Percentiles rank a stretch among this genome's conserved stretches.
Conservation (phyloP, 30 jellyfish, hydroid and myxozoan genomes). For the Nemopilema nomurai region DNA sequence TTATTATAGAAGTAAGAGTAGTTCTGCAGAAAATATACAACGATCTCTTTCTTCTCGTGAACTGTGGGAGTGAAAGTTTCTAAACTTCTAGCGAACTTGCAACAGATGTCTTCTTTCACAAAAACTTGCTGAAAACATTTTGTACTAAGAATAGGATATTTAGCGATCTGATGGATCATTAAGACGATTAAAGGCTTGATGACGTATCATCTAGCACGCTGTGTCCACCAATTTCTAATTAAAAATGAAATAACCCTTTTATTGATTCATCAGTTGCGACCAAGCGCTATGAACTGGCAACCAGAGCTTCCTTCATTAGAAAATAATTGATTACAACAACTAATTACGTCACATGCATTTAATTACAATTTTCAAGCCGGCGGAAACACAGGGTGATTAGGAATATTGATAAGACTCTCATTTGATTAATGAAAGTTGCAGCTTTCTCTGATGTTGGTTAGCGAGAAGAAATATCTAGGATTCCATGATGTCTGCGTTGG, state of each 20-base stretch:
- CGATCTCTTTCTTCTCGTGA: too few relatives aligned
- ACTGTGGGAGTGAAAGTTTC: too few relatives aligned
- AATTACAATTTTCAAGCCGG: not conserved
- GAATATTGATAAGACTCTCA: not conserved
- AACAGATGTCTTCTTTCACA: too few relatives aligned
- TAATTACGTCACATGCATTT: not conserved
- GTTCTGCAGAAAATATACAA: too few relatives aligned
- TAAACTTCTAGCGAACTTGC: too few relatives aligned
- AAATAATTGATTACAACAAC: not conserved
- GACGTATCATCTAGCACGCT: not conserved
- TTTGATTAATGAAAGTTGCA: not conserved
- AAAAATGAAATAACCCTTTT: not conserved
- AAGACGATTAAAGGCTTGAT: not conserved
- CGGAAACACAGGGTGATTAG: not conserved
- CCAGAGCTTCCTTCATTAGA: not conserved
- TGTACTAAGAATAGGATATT: too few relatives aligned
- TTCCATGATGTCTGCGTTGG: not conserved
- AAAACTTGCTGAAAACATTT: too few relatives aligned
- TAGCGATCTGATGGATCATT: not conserved
- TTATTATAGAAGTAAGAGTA: too few relatives aligned
- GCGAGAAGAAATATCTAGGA: too few relatives aligned
- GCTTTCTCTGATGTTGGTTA: not conserved
- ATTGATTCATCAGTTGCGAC: not conserved
- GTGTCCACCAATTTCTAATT: not conserved
- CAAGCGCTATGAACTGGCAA: not conserved